Percentiles rank a stretch among this genome's conserved stretches.
Evolutionary conservation across 2,113 vertebrate species (phyloP).

Genomic region (Atrichornis clamosus): DNA sequence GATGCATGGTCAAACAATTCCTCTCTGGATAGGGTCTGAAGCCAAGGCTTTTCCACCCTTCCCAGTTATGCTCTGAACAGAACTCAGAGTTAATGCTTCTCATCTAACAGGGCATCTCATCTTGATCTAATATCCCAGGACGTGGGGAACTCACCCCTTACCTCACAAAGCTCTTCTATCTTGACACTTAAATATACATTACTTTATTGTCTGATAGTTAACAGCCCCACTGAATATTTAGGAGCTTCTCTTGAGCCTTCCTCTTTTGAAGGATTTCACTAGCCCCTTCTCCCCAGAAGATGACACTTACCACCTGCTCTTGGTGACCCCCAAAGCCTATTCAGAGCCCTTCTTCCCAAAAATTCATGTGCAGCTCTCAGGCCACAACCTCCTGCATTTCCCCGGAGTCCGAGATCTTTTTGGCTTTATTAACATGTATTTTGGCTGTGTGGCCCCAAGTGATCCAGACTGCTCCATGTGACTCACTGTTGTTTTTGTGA

Average conservation of each 20-base stretch:
- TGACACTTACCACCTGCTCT: background rate
- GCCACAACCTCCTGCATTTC: background rate
- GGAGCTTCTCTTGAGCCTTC: background rate
- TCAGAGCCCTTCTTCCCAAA: background rate
- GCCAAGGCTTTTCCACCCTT: background rate
- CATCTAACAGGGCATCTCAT: background rate
- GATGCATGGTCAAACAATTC: background rate
- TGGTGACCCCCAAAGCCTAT: background rate
- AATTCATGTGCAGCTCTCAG: background rate
- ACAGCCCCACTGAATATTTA: background rate
- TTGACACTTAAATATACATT: background rate
- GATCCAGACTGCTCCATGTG: background rate
- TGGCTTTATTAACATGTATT: background rate
- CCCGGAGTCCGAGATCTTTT: background rate
- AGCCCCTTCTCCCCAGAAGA: background rate
- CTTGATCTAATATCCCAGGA: background rate
- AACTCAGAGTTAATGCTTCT: background rate
- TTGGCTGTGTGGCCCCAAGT: background rate
- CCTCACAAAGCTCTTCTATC: background rate
- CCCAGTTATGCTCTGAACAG: background rate
- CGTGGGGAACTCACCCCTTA: background rate
- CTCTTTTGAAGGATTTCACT: background rate
- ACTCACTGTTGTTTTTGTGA: background rate
- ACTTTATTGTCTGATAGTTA: background rate
- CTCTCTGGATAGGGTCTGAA: background rate